These are phyloP conservation scores for Indicator indicator DNA, from an alignment of 2,113 vertebrate species.

Conservation along the genomic window DNA sequence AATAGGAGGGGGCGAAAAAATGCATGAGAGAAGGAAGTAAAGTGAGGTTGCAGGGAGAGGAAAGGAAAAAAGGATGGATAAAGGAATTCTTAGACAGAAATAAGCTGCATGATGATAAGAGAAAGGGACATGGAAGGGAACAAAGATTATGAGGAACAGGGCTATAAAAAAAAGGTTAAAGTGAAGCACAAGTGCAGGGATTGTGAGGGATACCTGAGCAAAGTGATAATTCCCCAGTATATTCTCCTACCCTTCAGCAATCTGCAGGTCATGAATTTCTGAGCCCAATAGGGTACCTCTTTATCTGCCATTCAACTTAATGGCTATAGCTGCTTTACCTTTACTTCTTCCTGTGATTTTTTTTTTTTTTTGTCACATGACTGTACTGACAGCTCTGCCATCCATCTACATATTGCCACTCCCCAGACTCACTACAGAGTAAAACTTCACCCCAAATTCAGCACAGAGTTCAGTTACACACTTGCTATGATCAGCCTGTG, in stretches of 20 bases:
- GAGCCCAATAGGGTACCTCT: not conserved
- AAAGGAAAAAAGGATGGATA: not conserved
- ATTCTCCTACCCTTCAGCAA: not conserved
- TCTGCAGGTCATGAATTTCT: not conserved
- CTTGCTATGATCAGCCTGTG: not conserved
- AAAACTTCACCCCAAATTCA: not conserved
- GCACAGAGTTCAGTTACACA: not conserved
- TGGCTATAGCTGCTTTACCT: not conserved
- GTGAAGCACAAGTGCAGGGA: not conserved
- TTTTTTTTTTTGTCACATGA: not conserved
- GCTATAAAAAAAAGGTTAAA: not conserved
- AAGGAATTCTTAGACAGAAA: not conserved
- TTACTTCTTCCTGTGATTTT: not conserved
- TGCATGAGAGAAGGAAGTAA: not conserved
- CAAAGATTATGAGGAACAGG: not conserved
- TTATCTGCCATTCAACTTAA: accelerated
- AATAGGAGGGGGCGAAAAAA: not conserved
- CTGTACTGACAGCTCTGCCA: not conserved
- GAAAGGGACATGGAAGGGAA: not conserved
- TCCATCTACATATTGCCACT: not conserved
- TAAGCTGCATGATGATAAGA: not conserved
- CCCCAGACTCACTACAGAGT: not conserved
- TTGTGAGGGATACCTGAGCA: not conserved
- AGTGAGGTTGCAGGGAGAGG: not conserved
- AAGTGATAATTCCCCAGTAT: not conserved